These are phyloP conservation scores for Zosterops lateralis DNA, from an alignment of 2,113 vertebrate genomes.

Conservation along the genomic window DNA sequence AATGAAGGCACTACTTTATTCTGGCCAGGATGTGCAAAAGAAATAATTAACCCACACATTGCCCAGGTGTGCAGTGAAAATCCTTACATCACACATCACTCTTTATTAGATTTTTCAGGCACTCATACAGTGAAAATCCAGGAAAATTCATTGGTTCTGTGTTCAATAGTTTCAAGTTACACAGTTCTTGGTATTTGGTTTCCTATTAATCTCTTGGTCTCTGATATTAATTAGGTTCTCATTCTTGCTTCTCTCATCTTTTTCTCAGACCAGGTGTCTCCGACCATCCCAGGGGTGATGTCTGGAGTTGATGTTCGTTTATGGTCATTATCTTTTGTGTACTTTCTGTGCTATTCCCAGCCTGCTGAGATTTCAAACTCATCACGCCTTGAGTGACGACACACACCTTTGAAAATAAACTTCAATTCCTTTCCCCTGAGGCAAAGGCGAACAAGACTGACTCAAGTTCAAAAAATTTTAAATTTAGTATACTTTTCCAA, in stretches of 20 bases:
- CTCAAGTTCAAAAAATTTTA: neutral
- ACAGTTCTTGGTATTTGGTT: neutral
- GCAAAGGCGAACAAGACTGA: neutral
- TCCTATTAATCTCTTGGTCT: too few relatives aligned
- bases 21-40: neutral
- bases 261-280: neutral
- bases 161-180: neutral
- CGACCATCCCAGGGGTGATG: too few relatives aligned
- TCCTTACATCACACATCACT: neutral
- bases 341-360: neutral
- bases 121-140: neutral
- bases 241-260: neutral
- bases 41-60: neutral
- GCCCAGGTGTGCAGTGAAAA: neutral
- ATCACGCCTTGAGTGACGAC: too few relatives aligned
- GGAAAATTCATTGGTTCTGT: too few relatives aligned
- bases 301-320: neutral
- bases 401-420: neutral
- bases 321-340: neutral
- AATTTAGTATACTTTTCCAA: neutral
- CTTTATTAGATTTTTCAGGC: neutral
- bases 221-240: neutral
- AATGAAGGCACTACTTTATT: neutral
- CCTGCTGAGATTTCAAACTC: neutral
- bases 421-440: neutral